Percentiles rank a stretch among this genome's conserved stretches.
phyloP scores from a whole-genome alignment of 2,888 invertebrate genomes.

The Galeruca laticollis region DNA sequence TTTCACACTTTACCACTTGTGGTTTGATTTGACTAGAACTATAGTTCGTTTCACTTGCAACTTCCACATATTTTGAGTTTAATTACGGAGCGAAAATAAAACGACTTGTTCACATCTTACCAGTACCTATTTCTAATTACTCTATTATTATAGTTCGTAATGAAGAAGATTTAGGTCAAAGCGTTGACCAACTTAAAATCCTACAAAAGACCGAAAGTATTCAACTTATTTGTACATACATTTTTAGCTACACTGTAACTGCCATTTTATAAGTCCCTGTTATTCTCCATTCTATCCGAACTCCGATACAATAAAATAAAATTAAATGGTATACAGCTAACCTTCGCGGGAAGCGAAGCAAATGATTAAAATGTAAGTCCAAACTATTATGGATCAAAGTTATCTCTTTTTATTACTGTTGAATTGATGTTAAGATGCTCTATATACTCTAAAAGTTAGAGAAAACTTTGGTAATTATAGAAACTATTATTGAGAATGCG shows the following conservation, averaged over 20 bases:
- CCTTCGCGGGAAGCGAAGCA: background rate
- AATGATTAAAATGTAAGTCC: conserved; percentile 23
- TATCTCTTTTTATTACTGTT: conserved; percentile 13
- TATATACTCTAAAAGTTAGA: conserved; percentile 7
- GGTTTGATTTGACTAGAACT: no score
- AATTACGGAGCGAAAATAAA: no score
- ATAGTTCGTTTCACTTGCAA: no score
- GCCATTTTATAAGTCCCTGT: background rate
- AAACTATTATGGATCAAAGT: conserved; percentile 13
- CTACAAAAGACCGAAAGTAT: background rate
- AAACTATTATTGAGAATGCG: background rate
- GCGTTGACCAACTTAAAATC: background rate
- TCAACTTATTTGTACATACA: background rate
- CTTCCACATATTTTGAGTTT: no score
- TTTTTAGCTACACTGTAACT: background rate
- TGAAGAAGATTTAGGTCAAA: no score
- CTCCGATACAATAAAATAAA: background rate
- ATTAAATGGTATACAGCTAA: background rate
- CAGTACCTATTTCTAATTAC: no score
- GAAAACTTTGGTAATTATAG: conserved; percentile 17
- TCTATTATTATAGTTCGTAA: no score
- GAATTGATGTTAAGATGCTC: conserved; percentile 4
- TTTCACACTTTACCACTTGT: no score
- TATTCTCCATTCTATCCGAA: background rate
- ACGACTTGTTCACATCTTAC: no score